phyloP scores from a whole-genome alignment of 2,888 invertebrate genomes.

The Melolontha melolontha region DNA sequence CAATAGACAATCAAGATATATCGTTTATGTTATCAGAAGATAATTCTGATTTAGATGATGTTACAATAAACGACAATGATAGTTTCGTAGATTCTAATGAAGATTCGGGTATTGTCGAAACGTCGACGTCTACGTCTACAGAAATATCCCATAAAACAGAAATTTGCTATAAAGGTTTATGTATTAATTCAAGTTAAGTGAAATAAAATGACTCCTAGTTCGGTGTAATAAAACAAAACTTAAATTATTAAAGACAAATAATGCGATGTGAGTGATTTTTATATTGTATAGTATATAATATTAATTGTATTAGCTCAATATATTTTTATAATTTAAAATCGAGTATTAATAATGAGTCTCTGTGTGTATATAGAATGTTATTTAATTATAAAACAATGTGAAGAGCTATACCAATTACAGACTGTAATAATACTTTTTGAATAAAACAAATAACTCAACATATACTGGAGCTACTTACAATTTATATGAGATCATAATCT shows the following conservation, averaged over 20 bases:
- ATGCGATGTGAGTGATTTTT: conserved; percentile 37
- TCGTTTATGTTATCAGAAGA: conserved; percentile 30
- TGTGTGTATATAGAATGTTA: conserved; percentile 21
- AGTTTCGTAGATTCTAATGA: conserved; percentile 62
- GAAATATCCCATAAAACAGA: conserved; percentile 88
- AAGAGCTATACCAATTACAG: not conserved
- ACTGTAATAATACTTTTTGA: not conserved
- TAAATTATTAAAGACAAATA: conserved; percentile 40
- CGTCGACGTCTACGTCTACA: conserved; percentile 85
- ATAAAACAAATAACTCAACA: not conserved
- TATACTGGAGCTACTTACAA: too few species aligned
- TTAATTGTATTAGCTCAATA: conserved; percentile 40
- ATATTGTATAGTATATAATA: conserved; percentile 21
- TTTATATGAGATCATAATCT: not conserved
- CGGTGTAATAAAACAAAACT: conserved; percentile 2
- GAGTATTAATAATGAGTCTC: conserved; percentile 3
- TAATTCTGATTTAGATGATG: conserved; percentile 38
- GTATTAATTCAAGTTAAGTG: conserved; percentile 73
- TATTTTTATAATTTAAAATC: conserved; percentile 35
- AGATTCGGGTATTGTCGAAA: conserved; percentile 72
- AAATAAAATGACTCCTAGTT: conserved; percentile 42
- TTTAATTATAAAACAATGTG: conserved; percentile 18
- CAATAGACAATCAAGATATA: conserved; percentile 26
- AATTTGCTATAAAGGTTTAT: conserved; percentile 88
- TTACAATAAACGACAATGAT: conserved; percentile 46